A percentile compares a stretch with the other conserved stretches of the same genome.
Conservation (phyloP, 2,113 vertebrate species). For the Trematocara unimaculatum region DNA sequence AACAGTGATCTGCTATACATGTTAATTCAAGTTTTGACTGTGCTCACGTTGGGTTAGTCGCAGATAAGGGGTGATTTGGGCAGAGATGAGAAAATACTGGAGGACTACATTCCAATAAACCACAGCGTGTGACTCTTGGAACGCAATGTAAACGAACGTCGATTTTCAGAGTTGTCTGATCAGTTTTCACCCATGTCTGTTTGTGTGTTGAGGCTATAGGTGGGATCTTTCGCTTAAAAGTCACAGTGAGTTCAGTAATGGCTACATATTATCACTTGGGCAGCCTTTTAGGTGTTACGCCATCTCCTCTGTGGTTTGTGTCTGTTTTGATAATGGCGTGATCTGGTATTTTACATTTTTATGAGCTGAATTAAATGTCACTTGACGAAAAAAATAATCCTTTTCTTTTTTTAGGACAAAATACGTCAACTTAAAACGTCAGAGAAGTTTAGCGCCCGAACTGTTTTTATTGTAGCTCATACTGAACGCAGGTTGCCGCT, state of each 20-base stretch:
- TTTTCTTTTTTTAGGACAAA: neutral
- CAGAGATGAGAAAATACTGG: neutral
- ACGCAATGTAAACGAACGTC: conserved; percentile 14
- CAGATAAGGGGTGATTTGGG: neutral
- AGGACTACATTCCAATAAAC: conserved; percentile 41
- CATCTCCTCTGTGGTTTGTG: conserved; percentile 44
- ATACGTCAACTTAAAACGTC: neutral
- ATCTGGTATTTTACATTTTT: conserved; percentile 34
- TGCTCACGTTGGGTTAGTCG: conserved; percentile 13
- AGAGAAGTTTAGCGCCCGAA: neutral
- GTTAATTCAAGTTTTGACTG: conserved; percentile 41
- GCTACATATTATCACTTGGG: conserved; percentile 25
- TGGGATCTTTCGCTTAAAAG: conserved; percentile 49
- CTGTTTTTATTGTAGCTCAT: conserved; percentile 2
- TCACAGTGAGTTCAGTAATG: conserved; percentile 38
- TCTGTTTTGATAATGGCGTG: conserved; percentile 40
- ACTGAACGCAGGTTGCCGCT: conserved; percentile 18
- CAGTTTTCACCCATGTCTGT: conserved; percentile 17
- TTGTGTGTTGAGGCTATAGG: conserved; percentile 51
- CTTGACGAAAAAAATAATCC: fast-evolving
- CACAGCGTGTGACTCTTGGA: conserved; percentile 1
- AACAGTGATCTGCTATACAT: conserved; percentile 46
- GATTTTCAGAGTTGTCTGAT: neutral
- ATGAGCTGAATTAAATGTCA: neutral
- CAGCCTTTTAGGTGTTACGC: conserved; percentile 38